Evolutionary conservation across 2,797 vertebrate species (phyloP), one percentile per base, ranked within the genome.

Genomic region (Scolopax rusticola): DNA sequence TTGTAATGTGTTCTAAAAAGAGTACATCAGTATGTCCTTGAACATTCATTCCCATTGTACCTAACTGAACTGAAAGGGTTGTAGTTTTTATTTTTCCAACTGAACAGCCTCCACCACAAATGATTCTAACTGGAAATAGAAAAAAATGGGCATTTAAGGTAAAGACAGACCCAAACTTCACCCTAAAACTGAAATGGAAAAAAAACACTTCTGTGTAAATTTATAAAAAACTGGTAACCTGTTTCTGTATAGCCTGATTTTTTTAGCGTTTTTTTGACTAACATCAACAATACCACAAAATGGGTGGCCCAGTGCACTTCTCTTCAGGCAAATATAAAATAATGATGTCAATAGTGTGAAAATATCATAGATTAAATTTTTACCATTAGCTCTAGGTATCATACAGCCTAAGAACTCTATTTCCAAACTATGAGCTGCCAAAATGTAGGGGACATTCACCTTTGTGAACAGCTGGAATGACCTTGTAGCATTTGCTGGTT

Each of bases 131-230:
- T 45, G 47, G 8, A 51, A 43, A n/a, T 8, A 56, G 21, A 32
- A 2, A 76, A 71, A 95, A 45, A 3, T 17, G 18, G 7, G 3
- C 4, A 69, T 73, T 82, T 65, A 48, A 54, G 10, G 40, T 47
- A 65, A 81, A 93, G 84, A 48, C 6, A 51, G 16, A 9, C 12
- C 5, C 33, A 56, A 56, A 56, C 3, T 40, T 82, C 17, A 40
- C 40, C 27, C 24, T 51, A 28, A 82, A 91, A 76, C 64, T 59
- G 20, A 86, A 70, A 68, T 3, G 8, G 14, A 78, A 57, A 38
- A 57, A 19, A 68, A 6, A 7, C 25, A 2, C 1, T n/a, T 45
- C 5, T 3, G 36, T 53, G 2, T 11, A 57, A 25, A 3, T 64
- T 60, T 43, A 13, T 77, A 51, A 71, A 71, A 64, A 40, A 16